Conservation (phyloP, 2,888 invertebrate genomes). For the Hybos culiciformis region DNA sequence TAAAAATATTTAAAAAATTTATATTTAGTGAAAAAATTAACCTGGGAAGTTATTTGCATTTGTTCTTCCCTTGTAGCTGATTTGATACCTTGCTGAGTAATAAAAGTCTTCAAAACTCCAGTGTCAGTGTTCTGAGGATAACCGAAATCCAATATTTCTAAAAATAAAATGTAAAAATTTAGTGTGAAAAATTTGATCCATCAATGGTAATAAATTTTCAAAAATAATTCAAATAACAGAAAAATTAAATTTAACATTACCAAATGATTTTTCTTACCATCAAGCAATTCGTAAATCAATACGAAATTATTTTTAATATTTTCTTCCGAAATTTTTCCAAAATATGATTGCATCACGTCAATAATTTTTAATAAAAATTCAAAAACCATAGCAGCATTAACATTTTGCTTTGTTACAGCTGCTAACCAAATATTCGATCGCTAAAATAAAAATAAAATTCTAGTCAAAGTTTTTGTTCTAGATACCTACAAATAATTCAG, state of each 20-base stretch:
- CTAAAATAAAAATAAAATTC: slow-evolving; percentile 34
- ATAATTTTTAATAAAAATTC: slow-evolving; percentile 97
- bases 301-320: slow-evolving; percentile 99
- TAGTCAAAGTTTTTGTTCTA: slow-evolving; percentile 6
- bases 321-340: slow-evolving; percentile 98
- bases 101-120: slow-evolving; percentile 96
- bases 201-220: no score
- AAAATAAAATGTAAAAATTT: slow-evolving; percentile 18
- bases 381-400: slow-evolving; percentile 99
- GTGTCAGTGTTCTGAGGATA: slow-evolving; percentile 99
- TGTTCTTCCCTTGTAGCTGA: slow-evolving; percentile 99
- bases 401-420: slow-evolving; percentile 99
- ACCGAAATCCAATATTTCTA: slow-evolving; percentile 98
- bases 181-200: no score
- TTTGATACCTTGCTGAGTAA: slow-evolving; percentile 98
- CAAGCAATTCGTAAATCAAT: slow-evolving; percentile 94
- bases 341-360: slow-evolving; percentile 98
- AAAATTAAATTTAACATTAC: not conserved
- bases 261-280: slow-evolving; percentile 54
- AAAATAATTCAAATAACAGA: not conserved
- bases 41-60: slow-evolving; percentile 95
- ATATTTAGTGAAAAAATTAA: slow-evolving; percentile 3
- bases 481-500: no score
- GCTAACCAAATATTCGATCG: slow-evolving; percentile 99
- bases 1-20: not conserved